Evolutionary conservation across 23 tunicate species (phyloP), one percentile per base, ranked within the genome.

Genomic region (Ciona savignyi): DNA sequence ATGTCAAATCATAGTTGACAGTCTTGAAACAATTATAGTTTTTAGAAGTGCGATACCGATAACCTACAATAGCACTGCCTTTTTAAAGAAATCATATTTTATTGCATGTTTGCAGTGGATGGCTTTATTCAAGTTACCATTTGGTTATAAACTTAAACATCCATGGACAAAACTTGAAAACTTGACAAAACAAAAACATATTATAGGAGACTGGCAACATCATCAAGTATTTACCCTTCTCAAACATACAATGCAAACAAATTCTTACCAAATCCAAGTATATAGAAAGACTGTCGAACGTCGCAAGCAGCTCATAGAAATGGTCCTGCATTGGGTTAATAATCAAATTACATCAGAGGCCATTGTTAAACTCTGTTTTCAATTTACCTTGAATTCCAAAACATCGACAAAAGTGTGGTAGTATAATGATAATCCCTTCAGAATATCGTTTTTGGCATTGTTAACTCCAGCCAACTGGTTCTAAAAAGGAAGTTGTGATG

Each of bases 361-460:
- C 22, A 4, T 9, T 4, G 22, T 63, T 25, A 63, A 9, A 63
- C 15, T 9, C n/a, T 25, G 29, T 25, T 68, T 19, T n/a, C n/a
- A 30, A 64, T 70, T 60, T 70, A 91, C 97, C 70, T 80, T 78
- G 72, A 95, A 85, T 62, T 89, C 96, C 95, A 89, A 74, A 23
- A 89, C 83, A 81, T 95, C 99, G 27, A 95, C 86, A 84, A 95
- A 95, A 69, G 99, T 95, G 51, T 79, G 68, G 61, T 95, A 95
- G 56, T 95, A 95, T 33, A 91, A 64, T 29, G 90, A 87, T n/a
- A 91, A 71, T 1, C 97, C 97, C 76, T 91, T 91, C 21, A 91
- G 77, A 34, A 91, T 91, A 15, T 91, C 97, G 75, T 85, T 91
- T 72, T 91, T 91, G 28, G 87, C 87, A 74, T 91, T 85, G 76